These are phyloP conservation scores for Carassius carassius DNA, from an alignment of 2,113 vertebrate species.

Conservation along the genomic window DNA sequence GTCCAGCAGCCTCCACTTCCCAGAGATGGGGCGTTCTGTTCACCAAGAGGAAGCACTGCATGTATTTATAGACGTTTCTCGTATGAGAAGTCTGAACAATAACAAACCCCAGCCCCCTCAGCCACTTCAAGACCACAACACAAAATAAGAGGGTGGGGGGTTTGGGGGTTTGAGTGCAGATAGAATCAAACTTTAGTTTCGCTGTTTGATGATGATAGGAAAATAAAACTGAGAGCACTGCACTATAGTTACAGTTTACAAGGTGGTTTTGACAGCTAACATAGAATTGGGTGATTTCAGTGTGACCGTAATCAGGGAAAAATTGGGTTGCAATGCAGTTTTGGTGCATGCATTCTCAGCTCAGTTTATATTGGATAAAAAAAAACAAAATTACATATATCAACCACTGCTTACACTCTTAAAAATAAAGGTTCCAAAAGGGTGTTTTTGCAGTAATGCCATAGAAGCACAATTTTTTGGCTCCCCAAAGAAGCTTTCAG, in stretches of 20 bases:
- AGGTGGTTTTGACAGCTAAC: constrained; percentile 45
- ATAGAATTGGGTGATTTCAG: constrained; percentile 36
- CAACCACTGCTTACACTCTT: background rate
- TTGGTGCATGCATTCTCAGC: background rate
- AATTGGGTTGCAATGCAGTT: background rate
- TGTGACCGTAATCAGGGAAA: constrained; percentile 38
- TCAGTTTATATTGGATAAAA: background rate
- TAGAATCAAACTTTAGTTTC: constrained; percentile 68
- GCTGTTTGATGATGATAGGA: constrained; percentile 41
- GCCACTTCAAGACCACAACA: constrained; percentile 48
- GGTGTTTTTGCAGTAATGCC: too few species aligned
- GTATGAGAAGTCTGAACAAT: constrained; percentile 76
- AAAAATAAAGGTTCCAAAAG: too few species aligned
- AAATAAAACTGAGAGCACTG: constrained; percentile 42
- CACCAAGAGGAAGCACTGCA: constrained; percentile 71
- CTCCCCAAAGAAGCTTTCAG: too few species aligned
- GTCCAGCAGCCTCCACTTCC: constrained; percentile 68
- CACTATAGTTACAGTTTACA: constrained; percentile 4
- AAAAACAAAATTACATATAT: background rate
- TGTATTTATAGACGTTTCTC: constrained; percentile 79
- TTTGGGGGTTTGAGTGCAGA: background rate
- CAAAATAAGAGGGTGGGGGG: background rate
- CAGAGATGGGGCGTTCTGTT: constrained; percentile 70
- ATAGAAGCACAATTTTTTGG: too few species aligned
- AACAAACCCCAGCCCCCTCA: constrained; percentile 67